Percentiles rank a stretch among this genome's conserved stretches.
phyloP scores from a whole-genome alignment of 2,888 invertebrate species.

The Sericinus montela region DNA sequence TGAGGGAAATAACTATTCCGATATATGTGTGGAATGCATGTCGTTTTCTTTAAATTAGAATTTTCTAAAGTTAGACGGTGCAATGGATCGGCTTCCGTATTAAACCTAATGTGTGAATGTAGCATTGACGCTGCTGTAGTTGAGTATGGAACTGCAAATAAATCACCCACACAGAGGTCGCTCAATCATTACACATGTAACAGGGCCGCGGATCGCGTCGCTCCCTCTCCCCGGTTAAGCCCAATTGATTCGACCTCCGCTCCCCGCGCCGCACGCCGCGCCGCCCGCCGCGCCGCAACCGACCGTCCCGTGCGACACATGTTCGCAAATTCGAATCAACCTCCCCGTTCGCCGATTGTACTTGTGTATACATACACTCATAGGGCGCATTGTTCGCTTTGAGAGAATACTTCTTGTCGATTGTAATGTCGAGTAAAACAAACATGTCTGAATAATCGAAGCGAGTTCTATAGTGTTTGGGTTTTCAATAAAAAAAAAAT shows the following conservation, averaged over 20 bases:
- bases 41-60: no score
- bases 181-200: not conserved
- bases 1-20: no score
- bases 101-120: no score
- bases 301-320: slow-evolving; percentile 1
- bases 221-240: not conserved
- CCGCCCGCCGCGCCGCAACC: not conserved
- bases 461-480: not conserved
- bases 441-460: not conserved
- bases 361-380: not conserved
- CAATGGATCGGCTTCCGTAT: no score
- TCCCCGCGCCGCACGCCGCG: slow-evolving; percentile 28
- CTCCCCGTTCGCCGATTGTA: not conserved
- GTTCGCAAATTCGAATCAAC: not conserved
- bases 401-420: not conserved
- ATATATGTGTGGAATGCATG: no score
- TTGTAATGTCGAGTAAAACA: not conserved
- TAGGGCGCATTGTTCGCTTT: not conserved
- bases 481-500: not conserved
- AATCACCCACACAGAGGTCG: not conserved
- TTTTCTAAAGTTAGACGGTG: no score
- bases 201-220: not conserved
- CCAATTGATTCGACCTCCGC: slow-evolving; percentile 55
- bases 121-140: no score
- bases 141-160: no score